Base-by-base conservation (phyloP, 2,888 invertebrate genomes). In the Trissolcus brochymenae region DNA sequence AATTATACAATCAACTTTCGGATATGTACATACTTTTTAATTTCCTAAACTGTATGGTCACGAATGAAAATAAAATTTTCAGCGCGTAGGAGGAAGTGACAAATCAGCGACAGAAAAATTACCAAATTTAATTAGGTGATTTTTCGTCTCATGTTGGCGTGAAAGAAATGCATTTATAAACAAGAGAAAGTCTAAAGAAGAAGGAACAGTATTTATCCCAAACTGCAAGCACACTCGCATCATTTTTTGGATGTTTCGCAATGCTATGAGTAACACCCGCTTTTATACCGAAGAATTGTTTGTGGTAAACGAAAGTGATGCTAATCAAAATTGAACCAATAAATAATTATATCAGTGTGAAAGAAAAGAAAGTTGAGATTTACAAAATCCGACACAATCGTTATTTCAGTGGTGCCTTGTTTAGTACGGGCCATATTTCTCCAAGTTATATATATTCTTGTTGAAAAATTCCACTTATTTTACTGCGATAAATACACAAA, bases 141-240 rank as follows among this genome's bases (percentile, higher is more conserved):
- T 46, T 16, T 16, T 46, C 41, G 59, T 56, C 61, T 50, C 21
- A 40, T 35, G n/a, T n/a, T n/a, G 51, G 61, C 57, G 19, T 57
- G 21, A 64, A 56, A 14, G 57, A 11, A 51, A 43, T 53, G 35
- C 25, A 57, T 53, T 21, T 46, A 50, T n/a, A 61, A 25, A 43
- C 17, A 60, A 65, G 73, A 66, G 73, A 73, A 73, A 73, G 73
- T 72, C 14, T 65, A 60, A 53, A 19, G 16, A 54, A 72, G 65
- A 73, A 73, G 9, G 60, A 54, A 54, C 35, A 16, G 25, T 19
- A 25, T 73, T 65, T 65, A 73, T 64, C 41, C 14, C 19, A 54
- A 66, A 66, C 54, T 59, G 71, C 62, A 72, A 41, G 35, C n/a
- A 43, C 35, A 29, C 6, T 49, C 25, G 50, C 55, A 40, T 71